Evolutionary conservation across 1,140 invertebrate species (phyloP).

Genomic region (Drosophila pruinosa): DNA sequence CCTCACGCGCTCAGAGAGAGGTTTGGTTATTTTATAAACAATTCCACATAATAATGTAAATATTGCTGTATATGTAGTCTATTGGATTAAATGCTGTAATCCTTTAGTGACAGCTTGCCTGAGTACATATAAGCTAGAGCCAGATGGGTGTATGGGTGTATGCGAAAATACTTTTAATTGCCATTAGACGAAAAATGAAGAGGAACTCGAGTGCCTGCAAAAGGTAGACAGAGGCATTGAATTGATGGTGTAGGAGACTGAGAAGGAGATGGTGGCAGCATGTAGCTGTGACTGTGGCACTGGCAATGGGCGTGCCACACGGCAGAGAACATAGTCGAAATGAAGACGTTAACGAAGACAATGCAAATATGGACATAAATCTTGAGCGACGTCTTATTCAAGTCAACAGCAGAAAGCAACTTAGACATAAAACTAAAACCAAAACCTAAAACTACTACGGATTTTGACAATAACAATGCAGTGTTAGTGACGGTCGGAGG

Average conservation of each 20-base stretch:
- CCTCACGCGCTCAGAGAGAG: no score
- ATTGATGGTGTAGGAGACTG: neutral
- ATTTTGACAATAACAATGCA: neutral
- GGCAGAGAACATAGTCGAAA: slow-evolving; percentile 7
- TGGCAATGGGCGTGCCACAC: slow-evolving; percentile 25
- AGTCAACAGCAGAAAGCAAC: slow-evolving; percentile 38
- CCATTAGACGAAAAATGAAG: slow-evolving; percentile 22
- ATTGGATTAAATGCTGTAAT: neutral
- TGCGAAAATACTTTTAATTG: slow-evolving; percentile 45
- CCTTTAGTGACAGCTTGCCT: neutral
- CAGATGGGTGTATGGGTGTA: neutral
- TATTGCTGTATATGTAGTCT: no score
- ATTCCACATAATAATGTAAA: no score
- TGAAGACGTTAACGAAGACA: slow-evolving; percentile 42
- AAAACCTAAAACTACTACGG: neutral
- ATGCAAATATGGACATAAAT: slow-evolving; percentile 60
- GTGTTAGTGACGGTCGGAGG: neutral
- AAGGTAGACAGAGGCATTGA: slow-evolving; percentile 1
- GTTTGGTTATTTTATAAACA: no score
- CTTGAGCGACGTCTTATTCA: slow-evolving; percentile 46
- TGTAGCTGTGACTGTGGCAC: neutral
- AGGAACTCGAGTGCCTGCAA: slow-evolving; percentile 2
- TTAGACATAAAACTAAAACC: slow-evolving; percentile 3
- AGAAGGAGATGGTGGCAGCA: neutral
- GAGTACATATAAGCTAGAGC: neutral